phyloP scores from a whole-genome alignment of 2,888 invertebrate genomes.

The Hemistola chrysoprasaria region DNA sequence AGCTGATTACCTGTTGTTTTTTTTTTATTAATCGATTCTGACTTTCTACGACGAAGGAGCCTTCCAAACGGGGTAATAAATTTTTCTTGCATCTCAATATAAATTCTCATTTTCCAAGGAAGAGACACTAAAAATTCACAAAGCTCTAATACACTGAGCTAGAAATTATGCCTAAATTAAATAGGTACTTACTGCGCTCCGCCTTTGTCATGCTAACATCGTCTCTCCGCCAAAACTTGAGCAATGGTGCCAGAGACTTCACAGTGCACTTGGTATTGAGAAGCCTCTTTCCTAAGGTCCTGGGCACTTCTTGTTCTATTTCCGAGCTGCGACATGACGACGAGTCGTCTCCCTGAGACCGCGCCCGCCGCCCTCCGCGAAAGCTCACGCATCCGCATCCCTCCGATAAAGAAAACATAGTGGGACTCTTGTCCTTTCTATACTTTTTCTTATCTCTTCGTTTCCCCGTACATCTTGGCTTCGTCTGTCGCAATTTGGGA shows the following conservation, averaged over 20 bases:
- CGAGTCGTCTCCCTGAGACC: conserved; percentile 69
- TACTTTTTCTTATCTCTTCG: conserved; percentile 75
- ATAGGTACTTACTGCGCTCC: conserved; percentile 85
- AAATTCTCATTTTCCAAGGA: too few relatives aligned
- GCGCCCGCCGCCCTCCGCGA: conserved; percentile 60
- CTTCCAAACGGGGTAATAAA: too few relatives aligned
- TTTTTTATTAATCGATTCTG: too few relatives aligned
- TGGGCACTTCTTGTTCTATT: conserved; percentile 74
- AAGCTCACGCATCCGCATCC: conserved; percentile 76
- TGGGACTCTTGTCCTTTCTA: conserved; percentile 71
- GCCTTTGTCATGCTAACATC: conserved; percentile 90
- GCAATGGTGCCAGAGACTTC: conserved; percentile 83
- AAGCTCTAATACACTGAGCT: too few relatives aligned
- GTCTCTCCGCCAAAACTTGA: conserved; percentile 86
- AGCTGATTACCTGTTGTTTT: too few relatives aligned
- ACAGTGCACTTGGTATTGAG: conserved; percentile 74
- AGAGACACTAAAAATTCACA: too few relatives aligned
- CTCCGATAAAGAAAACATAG: conserved; percentile 75
- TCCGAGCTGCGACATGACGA: conserved; percentile 77
- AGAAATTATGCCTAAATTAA: too few relatives aligned
- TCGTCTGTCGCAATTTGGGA: conserved; percentile 67
- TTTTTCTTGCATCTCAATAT: too few relatives aligned
- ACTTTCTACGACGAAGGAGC: too few relatives aligned
- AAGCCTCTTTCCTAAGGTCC: conserved; percentile 58
- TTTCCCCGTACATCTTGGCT: conserved; percentile 73